phyloP scores from a whole-genome alignment of 2,113 vertebrate genomes.

The Coptodon bakossiorum region DNA sequence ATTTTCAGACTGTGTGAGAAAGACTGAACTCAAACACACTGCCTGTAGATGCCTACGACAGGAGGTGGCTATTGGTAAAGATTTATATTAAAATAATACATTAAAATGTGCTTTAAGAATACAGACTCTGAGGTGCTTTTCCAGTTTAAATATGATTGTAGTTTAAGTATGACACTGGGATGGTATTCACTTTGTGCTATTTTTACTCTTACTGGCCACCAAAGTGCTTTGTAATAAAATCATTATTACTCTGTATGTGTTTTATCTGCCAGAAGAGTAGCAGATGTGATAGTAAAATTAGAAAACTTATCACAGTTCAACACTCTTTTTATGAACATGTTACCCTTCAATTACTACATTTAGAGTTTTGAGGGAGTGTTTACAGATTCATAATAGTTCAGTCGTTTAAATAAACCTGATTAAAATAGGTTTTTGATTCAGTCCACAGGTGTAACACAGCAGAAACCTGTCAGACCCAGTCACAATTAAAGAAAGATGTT shows the following conservation, averaged over 20 bases:
- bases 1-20: background rate
- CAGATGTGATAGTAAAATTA: background rate
- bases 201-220: background rate
- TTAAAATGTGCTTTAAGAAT: background rate
- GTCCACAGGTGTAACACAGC: background rate
- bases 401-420: background rate
- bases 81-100: background rate
- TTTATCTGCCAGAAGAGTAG: background rate
- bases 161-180: background rate
- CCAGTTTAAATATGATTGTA: background rate
- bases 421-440: accelerated
- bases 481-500: accelerated
- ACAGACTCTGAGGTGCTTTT: background rate
- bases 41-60: background rate
- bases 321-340: background rate
- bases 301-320: background rate
- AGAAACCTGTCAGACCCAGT: background rate
- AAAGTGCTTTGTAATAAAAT: background rate
- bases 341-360: background rate
- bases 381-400: background rate
- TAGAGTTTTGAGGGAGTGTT: background rate
- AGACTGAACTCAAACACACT: background rate
- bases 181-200: background rate
- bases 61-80: background rate
- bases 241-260: background rate